Conservation (phyloP, 1,140 invertebrate genomes). For the Drosophila equinoxialis region DNA sequence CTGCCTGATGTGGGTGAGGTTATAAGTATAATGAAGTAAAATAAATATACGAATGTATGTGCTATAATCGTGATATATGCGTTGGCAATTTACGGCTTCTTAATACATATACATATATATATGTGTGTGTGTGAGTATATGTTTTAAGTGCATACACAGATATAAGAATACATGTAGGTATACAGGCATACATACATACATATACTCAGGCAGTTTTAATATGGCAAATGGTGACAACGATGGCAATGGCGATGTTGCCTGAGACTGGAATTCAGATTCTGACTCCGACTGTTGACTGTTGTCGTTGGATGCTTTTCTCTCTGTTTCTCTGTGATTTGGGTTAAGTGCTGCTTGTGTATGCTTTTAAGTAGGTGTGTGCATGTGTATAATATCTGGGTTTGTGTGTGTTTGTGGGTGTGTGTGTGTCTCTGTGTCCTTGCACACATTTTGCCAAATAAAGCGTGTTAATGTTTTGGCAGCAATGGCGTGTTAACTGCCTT, state of each 20-base stretch:
- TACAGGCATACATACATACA: slow-evolving; percentile 1
- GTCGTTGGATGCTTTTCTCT: slow-evolving; percentile 54
- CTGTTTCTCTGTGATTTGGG: slow-evolving; percentile 69
- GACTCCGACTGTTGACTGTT: slow-evolving; percentile 53
- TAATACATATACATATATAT: slow-evolving; percentile 32
- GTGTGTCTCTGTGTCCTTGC: slow-evolving; percentile 55
- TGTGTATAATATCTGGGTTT: slow-evolving; percentile 1
- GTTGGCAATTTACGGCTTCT: slow-evolving; percentile 72
- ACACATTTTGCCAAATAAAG: slow-evolving; percentile 78
- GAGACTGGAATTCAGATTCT: slow-evolving; percentile 40
- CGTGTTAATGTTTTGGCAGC: slow-evolving; percentile 76
- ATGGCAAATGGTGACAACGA: slow-evolving; percentile 66
- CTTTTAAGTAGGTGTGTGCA: slow-evolving; percentile 71
- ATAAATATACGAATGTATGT: slow-evolving; percentile 72
- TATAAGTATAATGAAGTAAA: slow-evolving; percentile 69
- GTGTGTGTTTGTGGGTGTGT: slow-evolving; percentile 12
- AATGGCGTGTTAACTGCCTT: slow-evolving; percentile 76
- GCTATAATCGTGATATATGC: slow-evolving; percentile 77
- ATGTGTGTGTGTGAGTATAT: slow-evolving; percentile 31
- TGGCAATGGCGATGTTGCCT: slow-evolving; percentile 49
- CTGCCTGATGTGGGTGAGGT: slow-evolving; percentile 10
- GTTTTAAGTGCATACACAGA: slow-evolving; percentile 37
- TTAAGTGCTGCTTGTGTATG: slow-evolving; percentile 75
- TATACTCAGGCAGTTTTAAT: slow-evolving; percentile 48
- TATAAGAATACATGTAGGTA: slow-evolving; percentile 7